phyloP scores from a whole-genome alignment of 92 coral and sea anemone species.

The Parazoanthus darwini region DNA sequence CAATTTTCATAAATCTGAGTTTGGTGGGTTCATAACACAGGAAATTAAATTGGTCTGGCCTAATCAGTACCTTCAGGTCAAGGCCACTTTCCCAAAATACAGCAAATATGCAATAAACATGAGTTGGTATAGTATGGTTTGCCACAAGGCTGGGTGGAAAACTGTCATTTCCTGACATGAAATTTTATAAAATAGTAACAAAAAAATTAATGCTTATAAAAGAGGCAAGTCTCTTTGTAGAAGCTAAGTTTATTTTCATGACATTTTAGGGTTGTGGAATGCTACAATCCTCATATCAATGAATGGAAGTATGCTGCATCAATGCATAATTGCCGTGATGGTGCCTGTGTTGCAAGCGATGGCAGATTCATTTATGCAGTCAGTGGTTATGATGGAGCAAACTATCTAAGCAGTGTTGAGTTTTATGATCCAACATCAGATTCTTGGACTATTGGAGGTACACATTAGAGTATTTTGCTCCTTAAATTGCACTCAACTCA shows the following conservation, averaged over 20 bases:
- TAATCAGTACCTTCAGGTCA: no score
- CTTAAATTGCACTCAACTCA: neutral
- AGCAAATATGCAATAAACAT: no score
- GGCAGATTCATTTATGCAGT: conserved; percentile 85
- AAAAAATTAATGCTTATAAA: no score
- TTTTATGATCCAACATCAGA: conserved; percentile 86
- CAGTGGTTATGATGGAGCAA: conserved; percentile 94
- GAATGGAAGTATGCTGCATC: conserved; percentile 83
- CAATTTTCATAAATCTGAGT: no score
- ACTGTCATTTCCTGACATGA: no score
- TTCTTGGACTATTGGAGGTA: conserved; percentile 88
- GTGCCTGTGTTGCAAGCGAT: conserved; percentile 94
- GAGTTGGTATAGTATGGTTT: no score
- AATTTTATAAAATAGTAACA: no score
- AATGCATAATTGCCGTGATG: conserved; percentile 95
- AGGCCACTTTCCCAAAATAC: no score
- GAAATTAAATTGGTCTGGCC: no score
- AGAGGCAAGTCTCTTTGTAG: no score
- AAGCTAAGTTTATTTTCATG: neutral
- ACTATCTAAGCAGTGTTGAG: conserved; percentile 91
- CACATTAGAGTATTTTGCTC: neutral
- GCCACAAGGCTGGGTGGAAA: no score
- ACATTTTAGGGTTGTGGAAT: conserved; percentile 74
- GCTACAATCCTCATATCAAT: conserved; percentile 78
- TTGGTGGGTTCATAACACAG: no score